These are phyloP conservation scores for Chrysotoxum bicinctum DNA, from an alignment of 2,888 invertebrate species.

Conservation along the genomic window DNA sequence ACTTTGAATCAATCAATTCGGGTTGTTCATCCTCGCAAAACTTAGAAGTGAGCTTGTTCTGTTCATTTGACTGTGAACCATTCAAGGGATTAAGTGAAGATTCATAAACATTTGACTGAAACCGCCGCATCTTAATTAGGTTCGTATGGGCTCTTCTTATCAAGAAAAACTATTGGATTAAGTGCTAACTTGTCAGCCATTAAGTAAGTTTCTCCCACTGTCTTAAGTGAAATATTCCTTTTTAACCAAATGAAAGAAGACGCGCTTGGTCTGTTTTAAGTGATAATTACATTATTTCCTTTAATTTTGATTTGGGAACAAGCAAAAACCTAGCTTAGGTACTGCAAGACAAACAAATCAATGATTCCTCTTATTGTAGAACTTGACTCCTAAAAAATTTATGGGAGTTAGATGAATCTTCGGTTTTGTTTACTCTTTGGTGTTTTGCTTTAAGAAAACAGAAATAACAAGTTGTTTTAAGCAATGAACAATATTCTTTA, in stretches of 20 bases:
- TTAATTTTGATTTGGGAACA: neutral
- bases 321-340: neutral
- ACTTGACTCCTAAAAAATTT: neutral
- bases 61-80: neutral
- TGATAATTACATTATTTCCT: neutral
- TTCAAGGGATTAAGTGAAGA: neutral
- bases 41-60: neutral
- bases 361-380: neutral
- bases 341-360: neutral
- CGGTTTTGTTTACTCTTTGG: neutral
- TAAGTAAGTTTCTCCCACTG: neutral
- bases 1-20: neutral
- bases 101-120: neutral
- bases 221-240: neutral
- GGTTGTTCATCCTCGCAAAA: neutral
- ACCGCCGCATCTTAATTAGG: neutral
- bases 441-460: neutral
- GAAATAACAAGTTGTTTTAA: neutral
- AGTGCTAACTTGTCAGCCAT: neutral
- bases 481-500: neutral
- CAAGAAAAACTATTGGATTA: neutral
- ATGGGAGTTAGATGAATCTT: neutral
- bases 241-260: neutral
- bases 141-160: neutral
- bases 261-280: neutral